These are phyloP conservation scores for Xestia sexstrigata DNA, from an alignment of 2,888 invertebrate species.

Conservation along the genomic window DNA sequence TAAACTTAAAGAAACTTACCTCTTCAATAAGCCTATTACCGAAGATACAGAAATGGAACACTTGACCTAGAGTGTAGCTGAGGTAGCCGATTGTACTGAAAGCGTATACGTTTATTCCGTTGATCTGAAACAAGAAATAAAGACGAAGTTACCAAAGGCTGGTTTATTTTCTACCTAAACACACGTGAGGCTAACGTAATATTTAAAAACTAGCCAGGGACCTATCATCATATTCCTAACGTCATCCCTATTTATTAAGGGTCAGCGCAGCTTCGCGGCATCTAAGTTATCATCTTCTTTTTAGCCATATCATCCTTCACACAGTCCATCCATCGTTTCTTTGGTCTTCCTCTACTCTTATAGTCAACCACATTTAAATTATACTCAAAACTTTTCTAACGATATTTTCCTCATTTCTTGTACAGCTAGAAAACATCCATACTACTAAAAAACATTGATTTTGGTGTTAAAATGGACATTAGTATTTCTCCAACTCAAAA, in stretches of 20 bases:
- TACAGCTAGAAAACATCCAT: background rate
- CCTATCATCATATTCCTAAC: background rate
- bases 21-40: slow-evolving; percentile 97
- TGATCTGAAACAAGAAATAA: slow-evolving; percentile 89
- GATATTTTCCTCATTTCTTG: background rate
- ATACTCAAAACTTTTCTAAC: background rate
- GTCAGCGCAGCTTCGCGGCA: background rate
- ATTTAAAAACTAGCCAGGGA: background rate
- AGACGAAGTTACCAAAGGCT: background rate
- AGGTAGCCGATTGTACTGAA: slow-evolving; percentile 95
- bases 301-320: background rate
- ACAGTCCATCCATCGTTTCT: background rate
- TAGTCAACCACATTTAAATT: background rate
- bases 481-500: background rate
- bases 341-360: background rate
- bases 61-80: slow-evolving; percentile 95
- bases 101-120: slow-evolving; percentile 94
- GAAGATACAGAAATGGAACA: slow-evolving; percentile 96
- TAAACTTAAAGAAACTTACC: slow-evolving; percentile 85
- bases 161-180: background rate
- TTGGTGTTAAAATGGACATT: background rate
- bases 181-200: background rate
- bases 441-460: background rate
- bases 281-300: background rate
- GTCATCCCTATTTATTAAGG: background rate